Evolutionary conservation across 2,888 invertebrate species (phyloP).

Genomic region (Cataglyphis albicans): DNA sequence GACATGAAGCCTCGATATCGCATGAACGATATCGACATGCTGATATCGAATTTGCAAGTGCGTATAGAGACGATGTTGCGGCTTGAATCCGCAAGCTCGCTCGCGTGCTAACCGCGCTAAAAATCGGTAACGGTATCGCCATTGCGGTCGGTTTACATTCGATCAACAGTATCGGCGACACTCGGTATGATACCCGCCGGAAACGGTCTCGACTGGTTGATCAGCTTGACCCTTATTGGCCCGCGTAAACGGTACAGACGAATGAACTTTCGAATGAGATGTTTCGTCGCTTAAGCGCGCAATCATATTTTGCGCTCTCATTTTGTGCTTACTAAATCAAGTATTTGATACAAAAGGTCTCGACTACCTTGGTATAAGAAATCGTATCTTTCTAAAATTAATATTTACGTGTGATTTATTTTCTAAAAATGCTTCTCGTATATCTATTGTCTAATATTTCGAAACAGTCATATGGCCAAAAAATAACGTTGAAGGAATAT

Average conservation of each 20-base stretch:
- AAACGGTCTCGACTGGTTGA: conserved; percentile 68
- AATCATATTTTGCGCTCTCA: neutral
- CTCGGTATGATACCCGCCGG: conserved; percentile 66
- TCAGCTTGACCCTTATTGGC: conserved; percentile 62
- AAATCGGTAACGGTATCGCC: conserved; percentile 81
- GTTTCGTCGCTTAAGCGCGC: conserved; percentile 6
- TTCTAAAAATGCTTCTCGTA: neutral
- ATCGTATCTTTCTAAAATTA: neutral
- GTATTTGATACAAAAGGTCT: neutral
- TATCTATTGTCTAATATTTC: neutral
- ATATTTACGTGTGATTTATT: neutral
- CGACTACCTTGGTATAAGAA: neutral
- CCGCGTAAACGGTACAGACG: conserved; percentile 34
- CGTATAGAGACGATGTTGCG: conserved; percentile 55
- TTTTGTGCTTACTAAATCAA: neutral
- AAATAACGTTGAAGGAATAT: neutral
- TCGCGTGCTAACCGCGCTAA: conserved; percentile 75
- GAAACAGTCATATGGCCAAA: neutral
- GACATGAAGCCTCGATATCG: neutral
- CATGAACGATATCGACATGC: conserved; percentile 22
- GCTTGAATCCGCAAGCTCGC: conserved; percentile 62
- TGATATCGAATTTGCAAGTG: conserved; percentile 66
- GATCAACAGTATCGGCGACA: conserved; percentile 72
- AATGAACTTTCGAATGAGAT: conserved; percentile 43
- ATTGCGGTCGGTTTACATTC: conserved; percentile 80